A percentile compares a stretch with the other conserved stretches of the same genome.
Evolutionary conservation across 1,140 invertebrate genomes (phyloP).

Genomic region (Dryas iulia): DNA sequence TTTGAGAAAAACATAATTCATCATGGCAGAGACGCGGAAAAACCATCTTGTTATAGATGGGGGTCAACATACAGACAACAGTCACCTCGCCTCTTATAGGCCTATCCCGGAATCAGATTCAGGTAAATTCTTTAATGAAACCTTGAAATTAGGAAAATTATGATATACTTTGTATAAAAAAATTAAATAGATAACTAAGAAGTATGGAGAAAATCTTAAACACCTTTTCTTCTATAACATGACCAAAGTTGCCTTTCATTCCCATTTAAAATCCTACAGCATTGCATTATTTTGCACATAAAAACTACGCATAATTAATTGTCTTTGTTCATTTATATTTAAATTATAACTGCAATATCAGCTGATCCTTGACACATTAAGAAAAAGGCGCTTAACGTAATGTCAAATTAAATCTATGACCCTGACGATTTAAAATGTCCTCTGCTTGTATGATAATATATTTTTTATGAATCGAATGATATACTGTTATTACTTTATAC

Average conservation of each 20-base stretch:
- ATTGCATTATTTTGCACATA: neutral
- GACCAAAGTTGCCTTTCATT: neutral
- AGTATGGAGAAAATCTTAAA: neutral
- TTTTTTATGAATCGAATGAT: neutral
- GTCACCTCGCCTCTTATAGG: slow-evolving; percentile 80
- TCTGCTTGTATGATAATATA: neutral
- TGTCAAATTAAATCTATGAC: slow-evolving; percentile 13
- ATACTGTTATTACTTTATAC: neutral
- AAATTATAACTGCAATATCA: slow-evolving; percentile 19
- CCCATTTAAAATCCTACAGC: neutral
- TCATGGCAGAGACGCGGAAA: slow-evolving; percentile 73
- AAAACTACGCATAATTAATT: neutral
- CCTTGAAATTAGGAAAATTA: neutral
- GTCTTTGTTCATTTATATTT: slow-evolving; percentile 18
- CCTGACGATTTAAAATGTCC: slow-evolving; percentile 8
- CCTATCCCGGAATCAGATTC: slow-evolving; percentile 81
- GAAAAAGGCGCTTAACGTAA: slow-evolving; percentile 18
- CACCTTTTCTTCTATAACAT: neutral
- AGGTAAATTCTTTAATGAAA: slow-evolving; percentile 7
- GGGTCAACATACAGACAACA: slow-evolving; percentile 67
- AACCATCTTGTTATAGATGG: slow-evolving; percentile 73
- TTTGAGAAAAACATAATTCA: slow-evolving; percentile 41
- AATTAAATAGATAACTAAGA: neutral
- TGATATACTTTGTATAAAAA: neutral
- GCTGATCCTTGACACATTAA: slow-evolving; percentile 30